A percentile compares a stretch with the other conserved stretches of the same genome.
These are phyloP conservation scores for Oriolus oriolus DNA, from an alignment of 2,113 vertebrate genomes.

Conservation along the genomic window DNA sequence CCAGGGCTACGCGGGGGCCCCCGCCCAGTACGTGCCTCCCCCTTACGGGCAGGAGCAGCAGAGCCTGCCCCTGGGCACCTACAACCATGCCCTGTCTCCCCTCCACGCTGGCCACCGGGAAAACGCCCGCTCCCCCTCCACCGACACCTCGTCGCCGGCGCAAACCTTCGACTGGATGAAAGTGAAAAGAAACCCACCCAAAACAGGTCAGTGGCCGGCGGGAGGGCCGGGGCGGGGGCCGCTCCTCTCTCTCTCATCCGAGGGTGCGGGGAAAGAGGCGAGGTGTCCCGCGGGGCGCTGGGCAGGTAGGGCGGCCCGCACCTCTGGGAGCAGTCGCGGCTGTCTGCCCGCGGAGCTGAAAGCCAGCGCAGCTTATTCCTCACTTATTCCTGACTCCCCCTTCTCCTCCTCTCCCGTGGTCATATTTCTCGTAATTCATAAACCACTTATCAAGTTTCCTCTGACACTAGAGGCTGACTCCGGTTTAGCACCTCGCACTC, in stretches of 20 bases:
- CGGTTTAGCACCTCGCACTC: constrained; percentile 52
- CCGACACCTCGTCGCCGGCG: constrained; percentile 82
- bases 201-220: constrained; percentile 86
- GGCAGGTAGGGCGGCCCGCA: not conserved
- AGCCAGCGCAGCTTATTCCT: not conserved
- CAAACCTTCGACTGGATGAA: constrained; percentile 99
- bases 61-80: constrained; percentile 76
- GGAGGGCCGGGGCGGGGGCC: not conserved
- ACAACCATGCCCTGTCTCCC: constrained; percentile 85
- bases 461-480: constrained; percentile 45
- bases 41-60: constrained; percentile 88
- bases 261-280: not conserved
- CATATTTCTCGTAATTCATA: constrained; percentile 59
- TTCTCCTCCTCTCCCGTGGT: not conserved
- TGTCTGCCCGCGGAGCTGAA: not conserved
- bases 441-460: constrained; percentile 49
- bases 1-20: constrained; percentile 85
- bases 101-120: constrained; percentile 86
- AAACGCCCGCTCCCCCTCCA: constrained; percentile 84
- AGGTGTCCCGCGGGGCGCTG: not conserved
- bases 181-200: constrained; percentile 97
- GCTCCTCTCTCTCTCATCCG: not conserved
- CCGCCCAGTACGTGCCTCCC: constrained; percentile 82
- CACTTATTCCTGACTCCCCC: not conserved
- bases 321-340: not conserved